Evolutionary conservation across 2,888 invertebrate genomes (phyloP).

Genomic region (Nymphalis urticae): DNA sequence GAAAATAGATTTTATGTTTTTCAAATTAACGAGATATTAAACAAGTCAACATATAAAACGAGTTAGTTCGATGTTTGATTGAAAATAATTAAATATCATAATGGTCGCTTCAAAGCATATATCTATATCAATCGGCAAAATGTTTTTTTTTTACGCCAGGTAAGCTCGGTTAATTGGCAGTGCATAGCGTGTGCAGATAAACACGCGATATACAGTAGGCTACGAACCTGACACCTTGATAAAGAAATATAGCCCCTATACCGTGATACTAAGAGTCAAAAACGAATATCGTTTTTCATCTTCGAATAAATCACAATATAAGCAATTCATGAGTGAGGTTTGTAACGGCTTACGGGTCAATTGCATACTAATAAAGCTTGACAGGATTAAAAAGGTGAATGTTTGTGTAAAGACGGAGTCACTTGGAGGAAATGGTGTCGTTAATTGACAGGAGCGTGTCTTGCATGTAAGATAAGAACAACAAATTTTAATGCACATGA

Average conservation of each 20-base stretch:
- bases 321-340: conserved; percentile 10
- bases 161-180: conserved; percentile 34
- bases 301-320: conserved; percentile 5
- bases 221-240: not conserved
- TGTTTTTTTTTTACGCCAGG: conserved; percentile 29
- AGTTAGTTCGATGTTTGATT: conserved; percentile 6
- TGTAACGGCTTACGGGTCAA: conserved; percentile 19
- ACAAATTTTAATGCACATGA: conserved; percentile 33
- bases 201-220: conserved; percentile 15
- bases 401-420: conserved; percentile 27
- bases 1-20: no score
- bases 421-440: conserved; percentile 27
- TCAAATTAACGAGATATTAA: not conserved
- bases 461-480: conserved; percentile 33
- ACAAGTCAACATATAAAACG: not conserved
- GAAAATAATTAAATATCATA: conserved; percentile 27
- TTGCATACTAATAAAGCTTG: conserved; percentile 28
- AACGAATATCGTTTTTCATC: conserved; percentile 2
- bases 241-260: conserved; percentile 14
- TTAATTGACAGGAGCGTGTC: conserved; percentile 37
- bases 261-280: not conserved
- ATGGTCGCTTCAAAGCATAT: conserved; percentile 17
- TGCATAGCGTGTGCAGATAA: conserved; percentile 28
- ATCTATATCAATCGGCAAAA: conserved; percentile 21
- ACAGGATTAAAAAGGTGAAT: conserved; percentile 25